A percentile compares a stretch with the other conserved stretches of the same genome.
These are phyloP conservation scores for Lycorma delicatula DNA, from an alignment of 1,140 invertebrate species.

Conservation along the genomic window DNA sequence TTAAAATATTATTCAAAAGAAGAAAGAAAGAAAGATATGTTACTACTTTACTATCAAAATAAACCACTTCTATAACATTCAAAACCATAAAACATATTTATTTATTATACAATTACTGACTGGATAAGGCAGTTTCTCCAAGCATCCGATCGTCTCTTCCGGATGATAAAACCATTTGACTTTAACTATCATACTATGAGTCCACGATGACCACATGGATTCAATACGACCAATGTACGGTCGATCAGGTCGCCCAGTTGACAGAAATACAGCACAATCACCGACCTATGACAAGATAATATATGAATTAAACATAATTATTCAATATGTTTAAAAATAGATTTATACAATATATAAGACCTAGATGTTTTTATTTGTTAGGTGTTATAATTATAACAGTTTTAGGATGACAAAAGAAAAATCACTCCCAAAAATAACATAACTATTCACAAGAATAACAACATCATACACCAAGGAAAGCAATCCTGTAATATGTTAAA, in stretches of 20 bases:
- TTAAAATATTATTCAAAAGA: not conserved
- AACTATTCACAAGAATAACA: too few relatives aligned
- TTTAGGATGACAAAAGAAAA: too few relatives aligned
- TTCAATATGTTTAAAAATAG: too few relatives aligned
- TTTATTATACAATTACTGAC: slow-evolving; percentile 47
- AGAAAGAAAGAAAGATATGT: not conserved
- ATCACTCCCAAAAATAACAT: too few relatives aligned
- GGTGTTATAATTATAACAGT: too few relatives aligned
- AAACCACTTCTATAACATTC: too few relatives aligned
- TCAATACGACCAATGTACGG: slow-evolving; percentile 88
- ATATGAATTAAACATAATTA: too few relatives aligned
- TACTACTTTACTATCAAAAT: not conserved
- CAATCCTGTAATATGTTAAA: too few relatives aligned
- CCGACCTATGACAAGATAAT: too few relatives aligned
- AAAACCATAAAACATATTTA: not conserved
- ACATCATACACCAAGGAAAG: too few relatives aligned
- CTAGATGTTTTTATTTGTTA: too few relatives aligned
- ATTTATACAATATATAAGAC: too few relatives aligned
- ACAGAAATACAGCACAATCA: slow-evolving; percentile 85
- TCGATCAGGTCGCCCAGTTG: slow-evolving; percentile 75
- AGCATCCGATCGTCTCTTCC: slow-evolving; percentile 75
- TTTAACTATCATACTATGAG: slow-evolving; percentile 78
- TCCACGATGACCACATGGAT: slow-evolving; percentile 82
- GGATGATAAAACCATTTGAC: slow-evolving; percentile 97
- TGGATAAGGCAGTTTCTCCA: slow-evolving; percentile 54